These are phyloP conservation scores for Drosophila lini DNA, from an alignment of 1,140 invertebrate species.

Conservation along the genomic window DNA sequence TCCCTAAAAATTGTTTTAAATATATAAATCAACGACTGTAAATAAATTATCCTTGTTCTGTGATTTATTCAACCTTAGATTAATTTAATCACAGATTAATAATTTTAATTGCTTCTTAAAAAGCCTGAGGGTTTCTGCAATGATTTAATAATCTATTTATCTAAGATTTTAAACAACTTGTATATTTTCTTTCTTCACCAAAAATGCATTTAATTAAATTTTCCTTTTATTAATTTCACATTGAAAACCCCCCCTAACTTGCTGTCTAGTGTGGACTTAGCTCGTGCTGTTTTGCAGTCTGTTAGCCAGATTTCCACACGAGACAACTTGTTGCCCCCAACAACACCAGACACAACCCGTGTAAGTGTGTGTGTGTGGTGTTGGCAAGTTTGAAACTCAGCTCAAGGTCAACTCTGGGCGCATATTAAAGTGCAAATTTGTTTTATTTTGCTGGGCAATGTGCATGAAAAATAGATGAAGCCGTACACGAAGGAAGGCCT, in stretches of 20 bases:
- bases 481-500: conserved; percentile 2
- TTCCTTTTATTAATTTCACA: neutral
- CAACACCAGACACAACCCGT: conserved; percentile 13
- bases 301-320: conserved; percentile 57
- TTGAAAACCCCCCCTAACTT: conserved; percentile 1
- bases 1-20: too few species aligned
- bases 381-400: conserved; percentile 38
- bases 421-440: conserved; percentile 82
- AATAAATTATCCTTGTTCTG: neutral
- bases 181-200: too few species aligned
- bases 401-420: conserved; percentile 61
- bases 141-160: neutral
- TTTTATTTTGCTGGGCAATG: conserved; percentile 67
- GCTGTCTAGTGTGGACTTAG: conserved; percentile 43
- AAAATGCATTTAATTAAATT: neutral
- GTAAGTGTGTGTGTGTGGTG: conserved; percentile 14
- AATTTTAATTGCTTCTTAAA: neutral
- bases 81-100: neutral
- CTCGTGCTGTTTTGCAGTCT: conserved; percentile 50
- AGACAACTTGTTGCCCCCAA: conserved; percentile 68
- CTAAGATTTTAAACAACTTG: neutral
- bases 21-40: neutral
- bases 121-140: neutral
- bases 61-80: neutral
- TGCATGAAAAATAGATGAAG: conserved; percentile 72